Base-by-base conservation (phyloP, 2,113 vertebrate genomes). In the Falco punctatus region DNA sequence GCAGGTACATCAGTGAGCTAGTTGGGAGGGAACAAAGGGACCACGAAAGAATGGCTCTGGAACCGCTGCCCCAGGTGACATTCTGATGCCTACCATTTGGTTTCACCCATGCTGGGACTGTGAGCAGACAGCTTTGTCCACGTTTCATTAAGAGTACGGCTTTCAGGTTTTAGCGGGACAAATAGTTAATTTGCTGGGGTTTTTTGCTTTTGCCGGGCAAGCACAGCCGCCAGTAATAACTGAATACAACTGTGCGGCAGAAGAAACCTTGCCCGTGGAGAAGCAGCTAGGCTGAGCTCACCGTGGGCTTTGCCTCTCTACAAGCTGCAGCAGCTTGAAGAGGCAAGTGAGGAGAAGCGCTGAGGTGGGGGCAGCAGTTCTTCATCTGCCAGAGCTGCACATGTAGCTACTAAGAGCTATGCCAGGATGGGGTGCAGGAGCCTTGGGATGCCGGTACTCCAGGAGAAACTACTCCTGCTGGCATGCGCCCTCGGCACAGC, bases 21-120 rank as follows among this genome's bases (percentile, higher is more conserved):
- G 8, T 35, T 46, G 40, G 33, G 30, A 62, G 26, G 49, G 44
- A 30, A 24, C n/a, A 44, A 69, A 10, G 2, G 20, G 24, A 75
- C 59, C 51, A 27, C 0, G 1, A 44, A 54, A 71, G 59, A 67
- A 69, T 0, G 0, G 67, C 40, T 81, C 28, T 48, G 48, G 57
- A 92, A 32, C 42, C 24, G 66, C 48, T 90, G 57, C 57, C 35
- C 27, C 23, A 42, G 58, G 71, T 40, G 58, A 80, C 40, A 54
- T 20, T 48, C 48, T 9, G 2, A 12, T 61, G 40, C 13, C 65
- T 46, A 15, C 52, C 15, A 26, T 20, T 54, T 66, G 73, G 12
- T 18, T 82, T 58, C 38, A 74, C 33, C 33, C 5, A 1, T 8
- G 23, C 35, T 70, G 46, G 6, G 12, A 48, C 15, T 33, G 44